A percentile compares a stretch with the other conserved stretches of the same genome.
Conservation (phyloP, 2,888 invertebrate species). For the Hypsopygia costalis region DNA sequence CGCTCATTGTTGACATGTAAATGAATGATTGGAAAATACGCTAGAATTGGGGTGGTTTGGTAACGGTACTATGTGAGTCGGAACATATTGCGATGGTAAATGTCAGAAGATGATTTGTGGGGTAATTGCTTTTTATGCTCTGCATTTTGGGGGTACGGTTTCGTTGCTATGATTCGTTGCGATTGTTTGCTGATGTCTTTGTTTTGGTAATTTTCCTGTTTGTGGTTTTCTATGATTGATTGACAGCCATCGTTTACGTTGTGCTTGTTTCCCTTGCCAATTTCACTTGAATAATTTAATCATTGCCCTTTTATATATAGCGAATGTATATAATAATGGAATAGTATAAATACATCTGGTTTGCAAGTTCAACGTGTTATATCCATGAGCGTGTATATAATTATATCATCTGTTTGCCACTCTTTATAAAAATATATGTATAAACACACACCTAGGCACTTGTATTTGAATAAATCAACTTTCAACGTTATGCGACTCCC, state of each 20-base stretch:
- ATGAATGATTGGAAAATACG: slow-evolving; percentile 64
- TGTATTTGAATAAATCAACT: too few relatives aligned
- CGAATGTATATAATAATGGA: too few relatives aligned
- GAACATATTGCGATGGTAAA: slow-evolving; percentile 76
- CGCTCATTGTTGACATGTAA: slow-evolving; percentile 56
- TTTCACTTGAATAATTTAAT: too few relatives aligned
- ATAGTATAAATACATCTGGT: too few relatives aligned
- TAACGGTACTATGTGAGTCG: slow-evolving; percentile 54
- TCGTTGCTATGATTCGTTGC: slow-evolving; percentile 52
- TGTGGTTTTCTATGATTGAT: slow-evolving; percentile 33
- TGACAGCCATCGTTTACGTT: slow-evolving; percentile 29
- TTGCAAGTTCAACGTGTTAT: too few relatives aligned
- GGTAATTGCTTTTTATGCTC: slow-evolving; percentile 74
- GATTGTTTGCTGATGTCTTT: slow-evolving; percentile 66
- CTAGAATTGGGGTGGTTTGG: slow-evolving; percentile 42
- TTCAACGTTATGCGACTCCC: too few relatives aligned
- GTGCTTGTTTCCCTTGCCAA: too few relatives aligned
- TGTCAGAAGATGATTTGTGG: slow-evolving; percentile 78
- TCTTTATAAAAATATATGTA: too few relatives aligned
- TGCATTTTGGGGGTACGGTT: slow-evolving; percentile 44
- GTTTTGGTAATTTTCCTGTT: slow-evolving; percentile 45
- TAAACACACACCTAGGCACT: too few relatives aligned
- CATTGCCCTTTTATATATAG: too few relatives aligned
- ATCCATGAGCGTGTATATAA: too few relatives aligned
- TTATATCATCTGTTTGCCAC: too few relatives aligned